A percentile compares a stretch with the other conserved stretches of the same genome.
These are phyloP conservation scores for Parthenolecanium corni DNA, from an alignment of 2,888 invertebrate species.

Conservation along the genomic window DNA sequence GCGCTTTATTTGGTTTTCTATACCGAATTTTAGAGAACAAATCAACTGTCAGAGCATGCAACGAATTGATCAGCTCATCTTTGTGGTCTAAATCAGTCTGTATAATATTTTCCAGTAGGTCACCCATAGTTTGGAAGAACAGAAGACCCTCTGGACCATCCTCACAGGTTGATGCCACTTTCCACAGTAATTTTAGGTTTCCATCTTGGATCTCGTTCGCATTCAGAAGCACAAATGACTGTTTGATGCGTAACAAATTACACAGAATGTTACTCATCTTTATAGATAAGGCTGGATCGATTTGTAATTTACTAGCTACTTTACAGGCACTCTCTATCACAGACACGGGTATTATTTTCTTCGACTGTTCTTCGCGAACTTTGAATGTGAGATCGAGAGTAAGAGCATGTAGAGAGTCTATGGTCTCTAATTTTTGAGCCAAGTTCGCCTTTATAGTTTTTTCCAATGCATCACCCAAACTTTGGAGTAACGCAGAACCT, in stretches of 20 bases:
- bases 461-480: constrained; percentile 7
- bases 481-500: not conserved
- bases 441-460: not conserved
- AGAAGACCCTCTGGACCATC: not conserved
- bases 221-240: not conserved
- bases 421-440: not conserved
- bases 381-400: constrained; percentile 1
- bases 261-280: constrained; percentile 41
- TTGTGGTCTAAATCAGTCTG: not conserved
- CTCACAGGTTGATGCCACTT: constrained; percentile 1
- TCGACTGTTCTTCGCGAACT: not conserved
- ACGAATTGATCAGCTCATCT: not conserved
- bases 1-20: constrained; percentile 44
- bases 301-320: constrained; percentile 37
- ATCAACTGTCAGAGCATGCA: not conserved
- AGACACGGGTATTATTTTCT: constrained; percentile 36
- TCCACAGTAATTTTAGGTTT: constrained; percentile 1
- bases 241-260: constrained; percentile 3
- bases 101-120: not conserved
- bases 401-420: not conserved
- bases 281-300: constrained; percentile 39
- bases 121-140: not conserved
- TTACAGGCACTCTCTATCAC: constrained; percentile 35
- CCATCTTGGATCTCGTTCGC: not conserved
- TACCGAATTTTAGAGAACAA: not conserved